Percentiles rank a stretch among this genome's conserved stretches.
phyloP scores from a whole-genome alignment of 2,888 invertebrate species.

The Eurytoma californica region DNA sequence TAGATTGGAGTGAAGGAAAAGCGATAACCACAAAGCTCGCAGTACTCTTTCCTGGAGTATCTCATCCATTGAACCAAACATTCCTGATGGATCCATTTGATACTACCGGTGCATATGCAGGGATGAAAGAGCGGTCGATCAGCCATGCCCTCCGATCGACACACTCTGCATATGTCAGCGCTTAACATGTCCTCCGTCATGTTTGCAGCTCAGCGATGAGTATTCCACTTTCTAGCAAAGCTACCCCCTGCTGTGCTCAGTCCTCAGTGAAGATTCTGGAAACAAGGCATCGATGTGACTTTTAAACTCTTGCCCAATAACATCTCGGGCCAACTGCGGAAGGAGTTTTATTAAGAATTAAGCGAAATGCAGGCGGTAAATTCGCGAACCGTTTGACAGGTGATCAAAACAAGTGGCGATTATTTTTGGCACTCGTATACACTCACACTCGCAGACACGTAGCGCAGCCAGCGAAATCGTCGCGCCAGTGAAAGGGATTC shows the following conservation, averaged over 20 bases:
- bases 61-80: conserved; percentile 99
- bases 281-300: neutral
- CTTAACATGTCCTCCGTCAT: conserved; percentile 79
- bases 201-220: conserved; percentile 58
- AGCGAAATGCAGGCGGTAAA: neutral
- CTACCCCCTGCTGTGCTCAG: neutral
- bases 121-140: conserved; percentile 98
- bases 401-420: conserved; percentile 35
- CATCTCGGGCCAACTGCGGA: neutral
- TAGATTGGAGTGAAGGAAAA: conserved; percentile 99
- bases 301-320: neutral
- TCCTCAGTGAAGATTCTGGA: neutral
- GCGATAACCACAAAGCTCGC: conserved; percentile 97
- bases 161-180: conserved; percentile 97
- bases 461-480: neutral
- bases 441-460: neutral
- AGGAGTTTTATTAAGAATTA: conserved; percentile 3
- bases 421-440: conserved; percentile 7
- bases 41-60: conserved; percentile 98
- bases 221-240: conserved; percentile 36
- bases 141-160: conserved; percentile 93
- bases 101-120: conserved; percentile 98
- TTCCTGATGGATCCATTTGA: conserved; percentile 99
- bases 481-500: conserved; percentile 21
- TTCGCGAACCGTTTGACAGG: conserved; percentile 4